phyloP scores from a whole-genome alignment of 23 tunicate species.

The Styela clava region DNA sequence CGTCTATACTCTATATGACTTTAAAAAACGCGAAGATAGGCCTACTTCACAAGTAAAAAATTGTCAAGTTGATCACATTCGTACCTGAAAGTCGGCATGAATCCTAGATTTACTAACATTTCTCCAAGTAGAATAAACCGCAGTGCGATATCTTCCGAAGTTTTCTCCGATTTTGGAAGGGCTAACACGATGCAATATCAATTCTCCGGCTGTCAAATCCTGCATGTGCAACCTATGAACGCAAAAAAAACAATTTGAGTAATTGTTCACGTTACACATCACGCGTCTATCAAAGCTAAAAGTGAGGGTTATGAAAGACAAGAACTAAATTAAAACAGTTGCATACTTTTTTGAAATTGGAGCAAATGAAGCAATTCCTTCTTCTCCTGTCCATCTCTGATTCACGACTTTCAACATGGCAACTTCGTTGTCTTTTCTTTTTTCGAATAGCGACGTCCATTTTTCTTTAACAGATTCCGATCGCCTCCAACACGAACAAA shows the following conservation, averaged over 20 bases:
- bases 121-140: neutral
- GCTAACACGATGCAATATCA: constrained; percentile 4
- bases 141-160: constrained; percentile 23
- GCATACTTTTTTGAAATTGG: neutral
- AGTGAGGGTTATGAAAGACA: neutral
- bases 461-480: neutral
- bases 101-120: neutral
- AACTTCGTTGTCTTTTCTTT: neutral
- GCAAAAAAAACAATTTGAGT: neutral
- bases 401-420: neutral
- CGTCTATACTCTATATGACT: no score
- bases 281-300: neutral
- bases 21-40: no score
- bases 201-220: constrained; percentile 26
- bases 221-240: neutral
- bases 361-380: neutral
- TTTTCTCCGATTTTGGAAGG: constrained; percentile 32
- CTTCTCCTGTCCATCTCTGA: neutral
- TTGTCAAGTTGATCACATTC: neutral
- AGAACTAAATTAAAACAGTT: no score
- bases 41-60: no score
- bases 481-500: neutral
- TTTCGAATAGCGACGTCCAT: neutral
- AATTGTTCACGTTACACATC: no score
- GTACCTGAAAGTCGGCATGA: constrained; percentile 21